Base-by-base conservation (phyloP, 2,888 invertebrate species). In the Amphimallon solstitiale region DNA sequence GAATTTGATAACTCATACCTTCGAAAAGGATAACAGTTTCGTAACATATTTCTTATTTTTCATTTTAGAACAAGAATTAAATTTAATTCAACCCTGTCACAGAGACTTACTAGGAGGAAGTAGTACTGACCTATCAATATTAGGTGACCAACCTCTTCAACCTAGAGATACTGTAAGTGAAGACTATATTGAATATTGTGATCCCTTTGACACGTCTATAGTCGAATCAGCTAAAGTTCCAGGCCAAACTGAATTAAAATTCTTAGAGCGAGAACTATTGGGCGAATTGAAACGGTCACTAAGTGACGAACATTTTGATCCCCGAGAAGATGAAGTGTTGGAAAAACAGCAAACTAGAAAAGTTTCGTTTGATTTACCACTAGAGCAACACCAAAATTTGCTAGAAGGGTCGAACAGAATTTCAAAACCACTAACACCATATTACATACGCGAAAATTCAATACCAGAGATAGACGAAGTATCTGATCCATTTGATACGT, bases 201-300 rank as follows among this genome's bases (percentile, higher is more conserved):
- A 95, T 83, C 95, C 95, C 0, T 95, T 95, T 75, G 95, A 95
- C 77, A 95, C 95, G 0, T 93, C 94, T 0, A 87, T 88, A 34
- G 88, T 93, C 1, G 88, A 89, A 74, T 86, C 86, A 60, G 86
- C 91, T 35, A 87, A 90, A 46, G 89, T 90, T 62, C 92, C 93
- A 0, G 93, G 93, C 38, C 89, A 88, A 80, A 88, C 90, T 4
- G 94, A 94, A 81, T 79, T 94, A 1, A 92, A 92, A 78, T 87
- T 91, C 73, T 82, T 94, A 43, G 94, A 93, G 80, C 87, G 90
- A 76, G 93, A 94, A 80, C 80, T 94, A 9, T 85, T 94, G 1
- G 87, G 87, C 10, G 84, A 86, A 43, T 79, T 81, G 34, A 70
- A 73, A 3, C 82, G 85, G 52, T 81, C 88, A 17, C 17, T 54